phyloP scores from a whole-genome alignment of 2,888 invertebrate species.

The Sisyra nigra region DNA sequence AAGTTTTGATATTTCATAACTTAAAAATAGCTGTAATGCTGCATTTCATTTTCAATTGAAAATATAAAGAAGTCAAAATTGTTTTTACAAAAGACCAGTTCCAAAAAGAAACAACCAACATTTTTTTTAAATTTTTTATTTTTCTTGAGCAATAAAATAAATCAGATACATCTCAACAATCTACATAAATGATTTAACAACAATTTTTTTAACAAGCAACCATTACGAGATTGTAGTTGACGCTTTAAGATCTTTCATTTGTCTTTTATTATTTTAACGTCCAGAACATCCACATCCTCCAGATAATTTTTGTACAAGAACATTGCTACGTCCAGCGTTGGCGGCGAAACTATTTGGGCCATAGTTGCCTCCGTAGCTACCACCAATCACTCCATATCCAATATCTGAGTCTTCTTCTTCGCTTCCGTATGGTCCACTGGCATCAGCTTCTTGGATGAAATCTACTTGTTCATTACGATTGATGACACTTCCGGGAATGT shows the following conservation, averaged over 20 bases:
- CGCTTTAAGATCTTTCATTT: not conserved
- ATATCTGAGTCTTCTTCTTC: conserved; percentile 8
- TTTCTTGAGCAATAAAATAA: too few species aligned
- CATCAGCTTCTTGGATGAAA: conserved; percentile 11
- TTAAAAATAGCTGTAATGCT: too few species aligned
- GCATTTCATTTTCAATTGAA: too few species aligned
- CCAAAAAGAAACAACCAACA: not conserved
- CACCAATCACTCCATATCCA: conserved; percentile 1
- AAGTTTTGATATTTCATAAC: too few species aligned
- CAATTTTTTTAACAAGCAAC: too few species aligned
- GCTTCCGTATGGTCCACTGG: conserved; percentile 9
- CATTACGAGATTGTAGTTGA: not conserved
- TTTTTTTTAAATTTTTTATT: too few species aligned
- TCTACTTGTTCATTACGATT: conserved; percentile 15
- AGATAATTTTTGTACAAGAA: conserved; percentile 2
- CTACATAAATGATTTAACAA: too few species aligned
- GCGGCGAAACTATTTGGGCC: conserved; percentile 4
- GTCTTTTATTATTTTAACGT: not conserved
- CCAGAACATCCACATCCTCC: conserved; percentile 2
- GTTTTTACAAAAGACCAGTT: not conserved
- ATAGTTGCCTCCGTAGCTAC: conserved; percentile 4
- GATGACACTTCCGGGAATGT: conserved; percentile 18
- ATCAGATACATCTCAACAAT: too few species aligned
- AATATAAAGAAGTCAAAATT: not conserved
- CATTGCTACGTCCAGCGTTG: conserved; percentile 1